Evolutionary conservation across 2,797 vertebrate genomes (phyloP), one percentile per base, ranked within the genome.

Genomic region (Cossypha heuglini): DNA sequence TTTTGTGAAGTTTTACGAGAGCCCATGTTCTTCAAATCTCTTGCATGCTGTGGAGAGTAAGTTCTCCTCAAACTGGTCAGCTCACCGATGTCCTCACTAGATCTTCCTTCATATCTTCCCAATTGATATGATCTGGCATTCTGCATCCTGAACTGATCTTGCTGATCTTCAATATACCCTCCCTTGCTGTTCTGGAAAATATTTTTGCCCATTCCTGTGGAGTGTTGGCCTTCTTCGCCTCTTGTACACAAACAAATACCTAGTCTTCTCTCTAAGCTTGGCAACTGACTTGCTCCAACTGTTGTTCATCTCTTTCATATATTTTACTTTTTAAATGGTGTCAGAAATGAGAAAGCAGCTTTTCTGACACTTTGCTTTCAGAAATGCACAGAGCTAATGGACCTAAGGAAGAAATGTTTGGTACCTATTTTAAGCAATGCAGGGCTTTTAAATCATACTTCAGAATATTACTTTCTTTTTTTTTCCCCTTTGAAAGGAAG

Each of bases 401-500:
- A 48, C 38, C 28, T 69, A 49, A 49, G 57, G 19, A 88, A 77
- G 28, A 92, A 85, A 45, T 45, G 26, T 38, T 76, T 5, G 1
- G 10, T 80, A 74, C 26, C 17, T 67, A 22, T 64, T 87, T 76
- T 54, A 63, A 92, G 71, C n/a, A 88, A 31, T 31, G 37, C n/a
- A 61, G 31, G 48, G 29, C 38, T 94, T 89, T 38, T 37, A 29
- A 86, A 43, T 35, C 14, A 0, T 77, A 6, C 74, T 80, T 40
- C 48, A 63, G 28, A 86, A 21, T 75, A 51, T 24, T 91, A 7
- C 4, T 5, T 68, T 18, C 9, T 37, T 43, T 19, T 45, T 76
- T n/a, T 35, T 22, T 20, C 11, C 15, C 9, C 2, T 75, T 83
- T 91, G 86, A 45, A 98, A 99, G 99, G 99, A 35, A 98, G 98